Evolutionary conservation across 2,113 vertebrate species (phyloP).

Genomic region (Rhinichthys klamathensis): DNA sequence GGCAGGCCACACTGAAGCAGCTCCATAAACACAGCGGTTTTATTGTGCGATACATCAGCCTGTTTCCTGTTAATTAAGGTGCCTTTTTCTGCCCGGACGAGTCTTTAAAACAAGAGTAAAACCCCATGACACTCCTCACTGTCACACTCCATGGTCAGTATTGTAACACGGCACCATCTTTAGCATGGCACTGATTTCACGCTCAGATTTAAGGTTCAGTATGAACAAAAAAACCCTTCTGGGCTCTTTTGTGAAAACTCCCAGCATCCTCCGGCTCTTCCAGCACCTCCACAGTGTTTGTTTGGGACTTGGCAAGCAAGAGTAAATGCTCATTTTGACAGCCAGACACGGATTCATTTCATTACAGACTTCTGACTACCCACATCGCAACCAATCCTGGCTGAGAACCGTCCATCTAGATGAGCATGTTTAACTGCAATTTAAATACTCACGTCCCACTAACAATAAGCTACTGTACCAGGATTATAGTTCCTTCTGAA

Average conservation of each 20-base stretch:
- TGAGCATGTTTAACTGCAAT: background rate
- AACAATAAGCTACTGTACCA: background rate
- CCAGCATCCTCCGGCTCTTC: slow-evolving; percentile 65
- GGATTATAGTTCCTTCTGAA: background rate
- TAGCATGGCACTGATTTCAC: slow-evolving; percentile 71
- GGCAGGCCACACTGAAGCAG: background rate
- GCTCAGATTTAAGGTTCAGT: slow-evolving; percentile 67
- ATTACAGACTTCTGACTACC: background rate
- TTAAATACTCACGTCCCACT: background rate
- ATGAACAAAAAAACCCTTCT: slow-evolving; percentile 67
- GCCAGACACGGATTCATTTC: background rate
- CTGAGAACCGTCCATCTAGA: background rate
- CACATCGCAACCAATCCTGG: background rate
- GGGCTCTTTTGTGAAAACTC: slow-evolving; percentile 69
- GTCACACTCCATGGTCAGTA: slow-evolving; percentile 38
- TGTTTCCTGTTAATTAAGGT: slow-evolving; percentile 21
- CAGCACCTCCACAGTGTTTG: slow-evolving; percentile 67
- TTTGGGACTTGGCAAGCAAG: slow-evolving; percentile 42
- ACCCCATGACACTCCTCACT: slow-evolving; percentile 54
- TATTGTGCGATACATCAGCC: slow-evolving; percentile 24
- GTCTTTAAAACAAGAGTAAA: slow-evolving; percentile 45
- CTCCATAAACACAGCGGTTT: slow-evolving; percentile 37
- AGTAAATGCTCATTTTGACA: slow-evolving; percentile 35
- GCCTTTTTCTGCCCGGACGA: slow-evolving; percentile 5
- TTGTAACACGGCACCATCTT: slow-evolving; percentile 62